Percentiles rank a stretch among this genome's conserved stretches.
These are phyloP conservation scores for Nixonia krombeini DNA, from an alignment of 1,140 invertebrate genomes.

Conservation along the genomic window DNA sequence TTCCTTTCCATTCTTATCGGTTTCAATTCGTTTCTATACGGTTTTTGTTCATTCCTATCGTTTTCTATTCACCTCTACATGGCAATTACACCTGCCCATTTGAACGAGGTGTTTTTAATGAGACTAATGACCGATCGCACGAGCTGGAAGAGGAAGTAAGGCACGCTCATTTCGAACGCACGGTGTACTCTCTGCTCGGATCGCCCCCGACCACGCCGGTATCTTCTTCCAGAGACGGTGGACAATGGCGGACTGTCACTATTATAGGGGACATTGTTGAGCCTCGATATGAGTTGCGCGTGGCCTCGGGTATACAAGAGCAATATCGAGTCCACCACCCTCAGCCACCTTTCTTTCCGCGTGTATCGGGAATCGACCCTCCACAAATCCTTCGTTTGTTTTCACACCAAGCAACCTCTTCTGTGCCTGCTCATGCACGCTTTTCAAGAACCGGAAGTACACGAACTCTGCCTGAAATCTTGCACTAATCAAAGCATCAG, in stretches of 20 bases:
- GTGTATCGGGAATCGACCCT: conserved; percentile 9
- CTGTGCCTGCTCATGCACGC: conserved; percentile 1
- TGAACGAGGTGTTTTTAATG: too few species aligned
- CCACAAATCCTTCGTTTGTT: conserved; percentile 19
- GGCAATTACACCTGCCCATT: too few species aligned
- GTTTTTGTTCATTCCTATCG: too few species aligned
- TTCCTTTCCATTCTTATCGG: too few species aligned
- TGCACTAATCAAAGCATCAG: too few species aligned
- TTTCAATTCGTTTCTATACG: too few species aligned
- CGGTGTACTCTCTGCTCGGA: conserved; percentile 1
- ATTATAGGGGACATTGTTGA: conserved; percentile 38
- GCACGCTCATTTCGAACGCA: not conserved
- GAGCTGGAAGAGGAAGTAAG: not conserved
- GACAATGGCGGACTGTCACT: conserved; percentile 39
- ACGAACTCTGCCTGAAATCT: not conserved
- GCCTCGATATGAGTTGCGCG: conserved; percentile 31
- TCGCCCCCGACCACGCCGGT: conserved; percentile 7
- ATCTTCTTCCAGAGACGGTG: conserved; percentile 25
- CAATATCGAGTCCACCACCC: conserved; percentile 23
- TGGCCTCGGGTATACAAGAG: conserved; percentile 38
- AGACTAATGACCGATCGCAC: too few species aligned
- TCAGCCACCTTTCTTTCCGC: conserved; percentile 10
- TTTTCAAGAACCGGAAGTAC: not conserved
- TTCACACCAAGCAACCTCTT: conserved; percentile 26
- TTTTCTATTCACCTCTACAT: not conserved